phyloP scores from a whole-genome alignment of 2,797 vertebrate genomes.

The Cuniculus paca region DNA sequence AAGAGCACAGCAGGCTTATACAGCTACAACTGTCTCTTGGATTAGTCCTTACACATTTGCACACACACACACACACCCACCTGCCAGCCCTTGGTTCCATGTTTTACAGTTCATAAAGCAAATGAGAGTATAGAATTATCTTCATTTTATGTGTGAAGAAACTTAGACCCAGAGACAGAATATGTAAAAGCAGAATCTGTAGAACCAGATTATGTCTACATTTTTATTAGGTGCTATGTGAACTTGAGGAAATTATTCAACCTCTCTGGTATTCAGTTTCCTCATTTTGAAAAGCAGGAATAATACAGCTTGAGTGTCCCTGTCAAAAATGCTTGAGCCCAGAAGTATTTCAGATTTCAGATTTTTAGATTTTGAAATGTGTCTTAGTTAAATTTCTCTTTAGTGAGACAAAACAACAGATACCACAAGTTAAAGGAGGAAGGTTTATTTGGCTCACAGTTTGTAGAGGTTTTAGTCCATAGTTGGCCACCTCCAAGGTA shows the following conservation, averaged over 20 bases:
- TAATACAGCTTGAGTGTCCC: not conserved
- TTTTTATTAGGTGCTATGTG: conserved; percentile 47
- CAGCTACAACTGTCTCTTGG: not conserved
- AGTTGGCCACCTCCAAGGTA: not conserved
- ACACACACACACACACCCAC: not conserved
- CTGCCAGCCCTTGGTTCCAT: conserved; percentile 6
- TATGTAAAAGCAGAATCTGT: conserved; percentile 45
- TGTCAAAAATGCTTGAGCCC: not conserved
- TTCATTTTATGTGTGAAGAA: conserved; percentile 29
- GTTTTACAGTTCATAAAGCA: conserved; percentile 53
- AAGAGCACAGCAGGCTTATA: not conserved
- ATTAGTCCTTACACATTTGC: not conserved
- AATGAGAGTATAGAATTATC: conserved; percentile 29
- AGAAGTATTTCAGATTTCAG: not conserved
- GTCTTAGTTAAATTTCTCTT: not conserved
- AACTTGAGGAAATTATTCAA: not conserved
- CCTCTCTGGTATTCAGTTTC: not conserved
- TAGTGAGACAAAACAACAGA: not conserved
- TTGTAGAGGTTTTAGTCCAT: not conserved
- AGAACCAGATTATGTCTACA: not conserved
- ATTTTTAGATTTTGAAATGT: not conserved
- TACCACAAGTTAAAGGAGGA: not conserved
- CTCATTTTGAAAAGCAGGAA: not conserved
- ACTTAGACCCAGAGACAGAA: not conserved
- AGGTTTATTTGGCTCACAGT: not conserved